Conservation (phyloP, 2,113 vertebrate species). For the Petroica traversi region DNA sequence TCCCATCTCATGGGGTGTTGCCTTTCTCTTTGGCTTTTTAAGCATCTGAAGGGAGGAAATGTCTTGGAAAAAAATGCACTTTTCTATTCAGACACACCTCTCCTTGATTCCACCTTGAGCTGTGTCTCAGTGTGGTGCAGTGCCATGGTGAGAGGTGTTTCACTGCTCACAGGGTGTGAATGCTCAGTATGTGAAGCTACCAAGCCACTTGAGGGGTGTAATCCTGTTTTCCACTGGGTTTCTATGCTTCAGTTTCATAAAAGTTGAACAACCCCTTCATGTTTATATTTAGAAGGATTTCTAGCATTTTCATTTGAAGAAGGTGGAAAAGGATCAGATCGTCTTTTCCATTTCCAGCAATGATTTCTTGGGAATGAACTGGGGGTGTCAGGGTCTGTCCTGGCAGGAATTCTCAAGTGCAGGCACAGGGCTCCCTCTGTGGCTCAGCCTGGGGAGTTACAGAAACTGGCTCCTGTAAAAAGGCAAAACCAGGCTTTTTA, state of each 20-base stretch:
- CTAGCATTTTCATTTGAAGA: not conserved
- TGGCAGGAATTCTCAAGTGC: not conserved
- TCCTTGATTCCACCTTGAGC: not conserved
- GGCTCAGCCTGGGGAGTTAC: not conserved
- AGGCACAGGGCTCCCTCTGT: conserved; percentile 36
- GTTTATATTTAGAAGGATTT: not conserved
- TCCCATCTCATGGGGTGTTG: not conserved
- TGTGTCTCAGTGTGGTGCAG: not conserved
- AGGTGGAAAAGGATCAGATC: not conserved
- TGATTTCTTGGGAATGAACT: not conserved
- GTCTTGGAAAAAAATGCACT: not conserved
- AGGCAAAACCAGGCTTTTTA: not conserved
- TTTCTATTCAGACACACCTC: not conserved
- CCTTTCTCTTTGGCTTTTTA: not conserved
- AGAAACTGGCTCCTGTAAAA: not conserved
- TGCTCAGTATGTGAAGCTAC: not conserved
- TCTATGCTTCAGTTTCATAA: not conserved
- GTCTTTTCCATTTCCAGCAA: not conserved
- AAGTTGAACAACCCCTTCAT: not conserved
- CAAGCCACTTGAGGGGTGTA: not conserved
- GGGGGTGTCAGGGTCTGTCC: not conserved
- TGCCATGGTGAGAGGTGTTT: not conserved
- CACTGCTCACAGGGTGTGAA: not conserved
- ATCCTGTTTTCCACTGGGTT: not conserved
- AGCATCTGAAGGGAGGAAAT: not conserved